Conservation (phyloP, 2,888 invertebrate genomes). For the Dione juno region DNA sequence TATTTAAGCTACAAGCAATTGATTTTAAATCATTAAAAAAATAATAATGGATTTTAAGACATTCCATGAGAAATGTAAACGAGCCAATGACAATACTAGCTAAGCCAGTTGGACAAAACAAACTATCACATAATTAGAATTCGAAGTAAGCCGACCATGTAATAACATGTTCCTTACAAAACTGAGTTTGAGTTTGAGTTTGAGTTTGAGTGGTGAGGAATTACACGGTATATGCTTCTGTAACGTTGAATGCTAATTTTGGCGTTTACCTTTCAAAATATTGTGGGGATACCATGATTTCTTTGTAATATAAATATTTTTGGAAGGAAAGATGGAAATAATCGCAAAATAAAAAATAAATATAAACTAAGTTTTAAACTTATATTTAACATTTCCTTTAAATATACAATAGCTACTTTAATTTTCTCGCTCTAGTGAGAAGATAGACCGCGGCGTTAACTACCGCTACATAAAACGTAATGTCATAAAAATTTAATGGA, state of each 20-base stretch:
- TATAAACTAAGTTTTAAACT: too few relatives aligned
- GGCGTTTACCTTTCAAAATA: slow-evolving; percentile 40
- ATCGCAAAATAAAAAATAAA: too few relatives aligned
- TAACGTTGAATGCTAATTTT: slow-evolving; percentile 53
- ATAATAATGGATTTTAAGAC: too few relatives aligned
- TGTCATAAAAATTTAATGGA: background rate
- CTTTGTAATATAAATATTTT: too few relatives aligned
- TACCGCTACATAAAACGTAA: background rate
- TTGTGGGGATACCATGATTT: slow-evolving; percentile 15
- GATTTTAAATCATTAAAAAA: too few relatives aligned
- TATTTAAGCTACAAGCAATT: too few relatives aligned
- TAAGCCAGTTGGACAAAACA: slow-evolving; percentile 37
- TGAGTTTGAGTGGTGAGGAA: slow-evolving; percentile 57
- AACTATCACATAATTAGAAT: slow-evolving; percentile 50
- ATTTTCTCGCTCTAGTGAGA: background rate
- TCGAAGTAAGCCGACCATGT: slow-evolving; percentile 52
- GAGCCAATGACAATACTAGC: background rate
- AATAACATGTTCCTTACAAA: slow-evolving; percentile 65
- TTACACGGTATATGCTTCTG: slow-evolving; percentile 54
- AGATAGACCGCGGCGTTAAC: background rate
- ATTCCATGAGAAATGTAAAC: background rate
- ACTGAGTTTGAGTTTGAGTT: slow-evolving; percentile 55
- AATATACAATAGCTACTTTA: background rate
- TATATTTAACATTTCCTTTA: too few relatives aligned
- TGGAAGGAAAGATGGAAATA: too few relatives aligned